Evolutionary conservation across 2,113 vertebrate species (phyloP), one percentile per base, ranked within the genome.

Genomic region (Rhinogobius similis): DNA sequence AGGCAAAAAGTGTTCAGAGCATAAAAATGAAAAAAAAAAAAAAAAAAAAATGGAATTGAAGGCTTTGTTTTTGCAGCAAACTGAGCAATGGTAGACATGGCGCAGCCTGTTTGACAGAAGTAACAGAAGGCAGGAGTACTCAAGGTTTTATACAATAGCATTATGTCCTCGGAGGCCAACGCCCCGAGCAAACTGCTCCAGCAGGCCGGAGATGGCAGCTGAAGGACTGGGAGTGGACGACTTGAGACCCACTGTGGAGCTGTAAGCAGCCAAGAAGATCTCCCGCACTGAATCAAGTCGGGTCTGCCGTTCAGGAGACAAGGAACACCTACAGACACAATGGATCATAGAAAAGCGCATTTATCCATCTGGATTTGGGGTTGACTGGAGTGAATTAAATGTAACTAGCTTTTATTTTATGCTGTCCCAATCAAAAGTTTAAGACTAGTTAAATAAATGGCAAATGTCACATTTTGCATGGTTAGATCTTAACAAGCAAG

Each of bases 131-230:
- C 32, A 7, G 71, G 69, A 41, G 24, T 64, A 67, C 59, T 62
- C 63, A 75, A 41, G 65, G 59, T 62, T 68, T 99, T 92, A 99
- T 70, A 96, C 91, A 2, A 96, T 92, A 84, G 91, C 81, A 77
- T 95, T 96, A 82, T 93, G 91, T 73, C 94, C 92, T 11, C 96
- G 92, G 59, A 98, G 94, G 70, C 96, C 96, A 0, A 98, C 97
- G 0, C 98, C 98, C 0, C 98, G 95, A 46, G 92, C 98, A 0
- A 99, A 97, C 88, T 98, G 97, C 90, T 99, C 98, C 52, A 99
- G 93, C 70, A 99, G 93, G 55, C 97, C 97, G 0, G 96, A 92
- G 32, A 99, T 98, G 69, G 97, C 95, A 10, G 94, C 95, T 0
- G 97, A 96, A 5, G 98, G 95, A 79, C 96, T 96, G 62, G 95